phyloP scores from a whole-genome alignment of 2,113 vertebrate species.

The Campylomormyrus numenius region DNA sequence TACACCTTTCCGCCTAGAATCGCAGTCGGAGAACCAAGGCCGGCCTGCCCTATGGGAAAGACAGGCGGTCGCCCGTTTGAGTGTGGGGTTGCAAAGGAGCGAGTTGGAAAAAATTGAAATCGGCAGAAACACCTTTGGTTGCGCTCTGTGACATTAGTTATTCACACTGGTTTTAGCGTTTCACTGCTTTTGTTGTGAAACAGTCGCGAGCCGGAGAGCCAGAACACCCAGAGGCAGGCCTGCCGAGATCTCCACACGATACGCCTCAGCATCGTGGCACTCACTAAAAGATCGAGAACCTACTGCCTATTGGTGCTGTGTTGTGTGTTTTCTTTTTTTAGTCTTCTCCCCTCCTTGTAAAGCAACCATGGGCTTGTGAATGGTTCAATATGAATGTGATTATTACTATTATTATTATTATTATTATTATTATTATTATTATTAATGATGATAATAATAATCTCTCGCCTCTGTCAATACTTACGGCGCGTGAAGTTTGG shows the following conservation, averaged over 20 bases:
- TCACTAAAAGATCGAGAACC: neutral
- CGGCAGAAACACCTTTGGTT: neutral
- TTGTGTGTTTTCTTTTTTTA: neutral
- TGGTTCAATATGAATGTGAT: neutral
- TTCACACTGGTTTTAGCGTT: neutral
- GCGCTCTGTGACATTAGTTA: neutral
- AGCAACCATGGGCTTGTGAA: neutral
- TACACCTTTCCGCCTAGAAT: neutral
- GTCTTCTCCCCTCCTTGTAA: neutral
- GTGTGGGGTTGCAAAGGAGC: neutral
- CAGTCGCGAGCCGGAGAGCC: neutral
- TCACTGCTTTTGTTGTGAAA: neutral
- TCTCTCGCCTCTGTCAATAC: slow-evolving; percentile 45
- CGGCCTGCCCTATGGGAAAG: neutral
- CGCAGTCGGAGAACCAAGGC: neutral
- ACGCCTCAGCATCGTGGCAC: neutral
- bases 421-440: neutral
- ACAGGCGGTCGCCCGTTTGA: neutral
- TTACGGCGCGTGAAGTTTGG: slow-evolving; percentile 85
- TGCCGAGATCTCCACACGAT: neutral
- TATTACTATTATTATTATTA: neutral
- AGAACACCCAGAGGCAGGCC: neutral
- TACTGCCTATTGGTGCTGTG: neutral
- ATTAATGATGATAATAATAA: neutral
- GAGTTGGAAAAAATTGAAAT: neutral